Evolutionary conservation across 2,797 vertebrate species (phyloP).

Genomic region (Mus spretus): DNA sequence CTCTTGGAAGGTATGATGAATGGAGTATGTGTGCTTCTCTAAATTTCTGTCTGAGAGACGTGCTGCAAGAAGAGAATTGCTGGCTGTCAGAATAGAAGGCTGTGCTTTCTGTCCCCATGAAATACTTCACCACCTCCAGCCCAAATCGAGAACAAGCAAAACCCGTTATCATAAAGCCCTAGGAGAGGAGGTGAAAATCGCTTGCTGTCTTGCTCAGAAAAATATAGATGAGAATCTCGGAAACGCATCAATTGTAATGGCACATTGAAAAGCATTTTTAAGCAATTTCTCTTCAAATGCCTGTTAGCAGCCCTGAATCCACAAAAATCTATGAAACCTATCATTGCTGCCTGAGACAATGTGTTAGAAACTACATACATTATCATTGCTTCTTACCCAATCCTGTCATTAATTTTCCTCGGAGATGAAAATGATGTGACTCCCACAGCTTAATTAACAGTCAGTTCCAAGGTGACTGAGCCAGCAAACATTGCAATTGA

Average conservation of each 20-base stretch:
- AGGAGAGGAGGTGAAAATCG: not conserved
- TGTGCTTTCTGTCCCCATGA: slow-evolving; percentile 39
- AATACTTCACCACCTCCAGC: slow-evolving; percentile 32
- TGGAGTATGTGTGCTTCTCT: slow-evolving; percentile 72
- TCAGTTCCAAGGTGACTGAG: not conserved
- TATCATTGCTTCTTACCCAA: not conserved
- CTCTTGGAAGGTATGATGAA: slow-evolving; percentile 82
- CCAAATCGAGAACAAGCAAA: slow-evolving; percentile 43
- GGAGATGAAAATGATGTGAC: not conserved
- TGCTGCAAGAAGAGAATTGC: slow-evolving; percentile 57
- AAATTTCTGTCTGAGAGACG: slow-evolving; percentile 67
- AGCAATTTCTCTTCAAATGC: slow-evolving; percentile 24
- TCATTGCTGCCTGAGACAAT: not conserved
- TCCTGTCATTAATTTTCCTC: slow-evolving; percentile 16
- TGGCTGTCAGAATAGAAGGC: slow-evolving; percentile 58
- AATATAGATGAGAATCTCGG: slow-evolving; percentile 7
- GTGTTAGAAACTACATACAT: not conserved
- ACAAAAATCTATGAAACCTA: slow-evolving; percentile 26
- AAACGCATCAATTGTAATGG: not conserved
- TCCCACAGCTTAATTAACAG: not conserved
- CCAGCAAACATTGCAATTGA: not conserved
- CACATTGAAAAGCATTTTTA: slow-evolving; percentile 32
- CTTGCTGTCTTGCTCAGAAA: slow-evolving; percentile 38
- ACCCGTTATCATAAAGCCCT: slow-evolving; percentile 9
- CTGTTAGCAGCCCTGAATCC: not conserved